Evolutionary conservation across 2,113 vertebrate species (phyloP), one percentile per base, ranked within the genome.

Genomic region (Lepisosteus oculatus): DNA sequence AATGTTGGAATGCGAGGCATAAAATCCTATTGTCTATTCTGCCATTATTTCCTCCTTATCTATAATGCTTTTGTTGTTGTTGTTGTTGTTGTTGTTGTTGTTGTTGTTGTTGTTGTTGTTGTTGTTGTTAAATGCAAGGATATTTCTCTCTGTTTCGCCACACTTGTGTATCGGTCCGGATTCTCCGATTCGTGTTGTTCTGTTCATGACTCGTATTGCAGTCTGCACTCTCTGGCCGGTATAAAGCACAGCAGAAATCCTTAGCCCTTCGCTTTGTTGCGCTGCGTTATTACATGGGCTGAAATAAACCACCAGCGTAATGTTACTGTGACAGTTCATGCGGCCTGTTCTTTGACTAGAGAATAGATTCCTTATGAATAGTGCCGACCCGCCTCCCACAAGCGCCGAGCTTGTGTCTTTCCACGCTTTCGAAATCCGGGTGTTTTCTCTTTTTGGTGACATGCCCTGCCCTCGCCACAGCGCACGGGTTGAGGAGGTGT

Each of bases 11-110:
- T 29, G 29, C 29, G 29, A 29, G 29, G 29, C 80, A 76, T 69
- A 74, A 87, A 67, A 47, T n/a, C 62, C 66, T 0, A 63, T 59
- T 61, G 72, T 70, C 62, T 72, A 17, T 73, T 75, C 63, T 70
- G 70, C 64, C 78, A 79, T 83, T 73, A 80, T 81, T 80, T 85
- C 83, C 80, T 72, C 76, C 72, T 73, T 7, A 64, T 17, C 45
- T 5, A 29, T 6, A 43, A 43, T 65, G 44, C n/a, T 43, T 65
- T 65, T 8, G 29, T n/a, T 12, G 17, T 12, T 12, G 14, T 17
- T 62, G n/a, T 61, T 61, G 61, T 47, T n/a, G 44, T 29, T 29
- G 29, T 29, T 7, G 1, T 5, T 57, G 29, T 69, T 61, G 13
- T 59, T 59, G 54, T 45, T 29, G 7, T 43, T 55, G 41, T 71